Percentiles rank a stretch among this genome's conserved stretches.
phyloP scores from a whole-genome alignment of 2,888 invertebrate species.

The Chaetogeoica ovagalla region DNA sequence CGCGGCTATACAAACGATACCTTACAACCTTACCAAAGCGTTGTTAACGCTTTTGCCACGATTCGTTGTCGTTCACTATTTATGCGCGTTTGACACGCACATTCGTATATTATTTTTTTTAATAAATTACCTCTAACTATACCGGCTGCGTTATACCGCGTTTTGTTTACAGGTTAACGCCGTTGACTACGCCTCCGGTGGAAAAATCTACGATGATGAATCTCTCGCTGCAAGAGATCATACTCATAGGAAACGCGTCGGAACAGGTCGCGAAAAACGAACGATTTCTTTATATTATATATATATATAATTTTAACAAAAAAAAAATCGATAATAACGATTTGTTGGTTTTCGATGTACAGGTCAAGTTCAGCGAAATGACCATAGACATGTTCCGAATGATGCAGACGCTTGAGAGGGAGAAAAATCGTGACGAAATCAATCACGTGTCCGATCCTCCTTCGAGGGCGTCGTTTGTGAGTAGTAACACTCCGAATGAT shows the following conservation, averaged over 20 bases:
- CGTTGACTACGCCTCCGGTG: conserved; percentile 81
- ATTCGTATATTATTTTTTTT: too few species aligned
- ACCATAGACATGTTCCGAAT: conserved; percentile 98
- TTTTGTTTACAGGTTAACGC: conserved; percentile 69
- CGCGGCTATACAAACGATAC: conserved; percentile 20
- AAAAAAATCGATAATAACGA: background rate
- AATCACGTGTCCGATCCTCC: conserved; percentile 76
- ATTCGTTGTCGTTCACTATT: conserved; percentile 26
- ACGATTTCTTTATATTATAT: background rate
- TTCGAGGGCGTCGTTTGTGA: conserved; percentile 69
- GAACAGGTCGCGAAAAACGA: conserved; percentile 68
- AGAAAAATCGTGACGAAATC: conserved; percentile 73
- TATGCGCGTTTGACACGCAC: conserved; percentile 34
- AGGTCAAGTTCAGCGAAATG: conserved; percentile 91
- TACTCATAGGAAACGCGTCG: conserved; percentile 89
- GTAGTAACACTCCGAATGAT: conserved; percentile 54
- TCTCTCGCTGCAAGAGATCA: conserved; percentile 86
- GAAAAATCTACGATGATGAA: conserved; percentile 86
- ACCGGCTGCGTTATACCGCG: too few species aligned
- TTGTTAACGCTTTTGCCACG: conserved; percentile 33
- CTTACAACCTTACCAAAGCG: conserved; percentile 35
- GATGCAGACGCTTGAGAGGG: conserved; percentile 90
- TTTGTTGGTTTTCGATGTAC: conserved; percentile 56
- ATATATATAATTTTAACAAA: background rate
- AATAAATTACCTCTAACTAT: too few species aligned